Evolutionary conservation across 30 jellyfish, hydroid and myxozoan genomes (phyloP).

Genomic region (Hydra vulgaris): DNA sequence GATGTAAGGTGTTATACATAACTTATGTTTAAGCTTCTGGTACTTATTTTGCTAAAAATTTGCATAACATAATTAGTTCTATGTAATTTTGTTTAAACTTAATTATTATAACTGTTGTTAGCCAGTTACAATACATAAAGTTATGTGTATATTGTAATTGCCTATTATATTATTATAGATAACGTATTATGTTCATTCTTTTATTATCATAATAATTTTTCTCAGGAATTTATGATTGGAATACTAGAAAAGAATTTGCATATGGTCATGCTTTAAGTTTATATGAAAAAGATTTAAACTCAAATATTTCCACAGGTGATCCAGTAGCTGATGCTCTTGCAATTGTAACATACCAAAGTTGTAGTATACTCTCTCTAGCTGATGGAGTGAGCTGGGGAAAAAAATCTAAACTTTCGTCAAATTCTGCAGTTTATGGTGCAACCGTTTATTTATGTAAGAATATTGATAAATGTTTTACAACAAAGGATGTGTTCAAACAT

Average conservation of each 20-base stretch:
- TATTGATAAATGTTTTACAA: slow-evolving; percentile 10
- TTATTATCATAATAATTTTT: too few species aligned
- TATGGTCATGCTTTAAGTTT: slow-evolving; percentile 62
- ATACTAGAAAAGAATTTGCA: slow-evolving; percentile 45
- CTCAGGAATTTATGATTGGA: slow-evolving; percentile 39
- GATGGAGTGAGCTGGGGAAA: slow-evolving; percentile 97
- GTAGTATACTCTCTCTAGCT: slow-evolving; percentile 56
- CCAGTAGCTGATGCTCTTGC: slow-evolving; percentile 85
- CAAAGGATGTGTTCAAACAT: slow-evolving; percentile 60
- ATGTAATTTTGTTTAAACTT: too few species aligned
- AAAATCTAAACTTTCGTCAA: slow-evolving; percentile 64
- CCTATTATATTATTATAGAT: too few species aligned
- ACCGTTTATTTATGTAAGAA: slow-evolving; percentile 24
- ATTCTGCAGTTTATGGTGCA: slow-evolving; percentile 66
- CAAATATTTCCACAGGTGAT: slow-evolving; percentile 50
- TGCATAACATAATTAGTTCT: too few species aligned
- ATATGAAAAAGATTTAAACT: slow-evolving; percentile 29
- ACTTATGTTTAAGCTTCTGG: too few species aligned
- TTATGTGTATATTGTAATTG: too few species aligned
- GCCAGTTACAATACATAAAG: too few species aligned
- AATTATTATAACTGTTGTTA: too few species aligned
- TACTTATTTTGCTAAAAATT: too few species aligned
- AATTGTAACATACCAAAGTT: slow-evolving; percentile 47
- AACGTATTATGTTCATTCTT: too few species aligned
- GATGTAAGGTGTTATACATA: too few species aligned